phyloP scores from a whole-genome alignment of 2,113 vertebrate species.

The Tachysurus fulvidraco region DNA sequence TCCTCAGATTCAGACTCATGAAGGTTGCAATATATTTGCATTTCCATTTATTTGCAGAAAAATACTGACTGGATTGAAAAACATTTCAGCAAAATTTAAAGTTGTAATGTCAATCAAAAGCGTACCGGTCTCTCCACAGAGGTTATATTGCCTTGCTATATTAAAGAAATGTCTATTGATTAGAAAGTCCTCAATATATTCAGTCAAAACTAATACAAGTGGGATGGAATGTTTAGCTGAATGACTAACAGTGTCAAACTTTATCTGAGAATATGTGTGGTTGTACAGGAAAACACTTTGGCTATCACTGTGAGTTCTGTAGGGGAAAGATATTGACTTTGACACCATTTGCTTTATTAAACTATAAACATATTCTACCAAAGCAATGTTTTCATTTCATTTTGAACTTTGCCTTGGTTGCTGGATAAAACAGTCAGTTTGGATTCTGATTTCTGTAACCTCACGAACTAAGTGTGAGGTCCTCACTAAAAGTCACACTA shows the following conservation, averaged over 20 bases:
- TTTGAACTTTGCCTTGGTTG: not conserved
- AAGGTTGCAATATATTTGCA: not conserved
- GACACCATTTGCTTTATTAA: not conserved
- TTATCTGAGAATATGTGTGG: not conserved
- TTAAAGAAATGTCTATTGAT: not conserved
- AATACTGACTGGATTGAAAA: not conserved
- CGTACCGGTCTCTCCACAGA: not conserved
- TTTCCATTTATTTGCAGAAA: not conserved
- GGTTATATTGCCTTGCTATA: not conserved
- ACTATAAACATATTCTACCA: not conserved
- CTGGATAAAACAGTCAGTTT: not conserved
- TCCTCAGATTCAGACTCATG: too few relatives aligned
- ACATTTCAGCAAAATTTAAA: not conserved
- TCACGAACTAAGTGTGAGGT: not conserved
- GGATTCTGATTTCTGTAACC: not conserved
- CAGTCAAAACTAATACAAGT: not conserved
- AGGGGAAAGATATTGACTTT: not conserved
- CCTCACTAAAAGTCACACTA: not conserved
- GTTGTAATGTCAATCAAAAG: not conserved
- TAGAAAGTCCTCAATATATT: not conserved
- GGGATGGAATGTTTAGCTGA: not conserved
- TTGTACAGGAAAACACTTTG: not conserved
- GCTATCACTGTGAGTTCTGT: not conserved
- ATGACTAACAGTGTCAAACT: not conserved
- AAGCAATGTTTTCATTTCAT: not conserved